Base-by-base conservation (phyloP, 2,797 vertebrate species). In the Emys orbicularis region DNA sequence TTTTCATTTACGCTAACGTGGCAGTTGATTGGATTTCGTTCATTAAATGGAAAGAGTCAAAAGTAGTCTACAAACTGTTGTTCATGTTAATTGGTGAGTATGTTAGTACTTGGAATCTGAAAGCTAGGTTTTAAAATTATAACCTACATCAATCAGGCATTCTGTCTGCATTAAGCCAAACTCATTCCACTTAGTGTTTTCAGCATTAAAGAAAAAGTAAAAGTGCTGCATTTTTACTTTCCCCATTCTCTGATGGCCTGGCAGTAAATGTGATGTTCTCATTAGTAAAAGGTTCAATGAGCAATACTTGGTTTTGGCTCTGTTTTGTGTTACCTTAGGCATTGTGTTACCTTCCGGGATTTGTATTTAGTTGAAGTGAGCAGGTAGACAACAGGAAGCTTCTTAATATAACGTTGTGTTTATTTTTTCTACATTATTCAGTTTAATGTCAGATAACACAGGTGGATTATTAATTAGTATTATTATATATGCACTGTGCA, bases 11-110 rank as follows among this genome's bases (percentile, higher is more conserved):
- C 53, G 4, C 90, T 98, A 98, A 97, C 93, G 97, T 95, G 92
- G 93, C 94, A 89, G 90, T 97, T 97, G 97, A 98, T 98, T 98
- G 97, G 97, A 98, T 98, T 98, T 96, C 96, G 87, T 97, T 98
- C 97, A 97, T 98, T 98, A 98, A 97, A 96, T 95, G 88, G 95
- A 87, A 80, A 95, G 93, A 98, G 93, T 97, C 94, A 97, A 98
- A 98, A 92, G 86, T 92, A 89, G 86, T 96, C 94, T 97, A 97
- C 88, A 96, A 98, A 98, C 90, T 93, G 95, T 92, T 95, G 85
- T 96, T 97, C 91, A 93, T 97, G 92, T 96, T 98, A 98, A 98
- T 97, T 97, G 96, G 92, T 88, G 96, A 96, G 87, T 91, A 89
- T 74, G 37, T 90, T 68, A 95, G 86, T 86, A 93, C 77, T 96